phyloP scores from a whole-genome alignment of 2,797 vertebrate species.

The Myoxocephalus aenaeus region DNA sequence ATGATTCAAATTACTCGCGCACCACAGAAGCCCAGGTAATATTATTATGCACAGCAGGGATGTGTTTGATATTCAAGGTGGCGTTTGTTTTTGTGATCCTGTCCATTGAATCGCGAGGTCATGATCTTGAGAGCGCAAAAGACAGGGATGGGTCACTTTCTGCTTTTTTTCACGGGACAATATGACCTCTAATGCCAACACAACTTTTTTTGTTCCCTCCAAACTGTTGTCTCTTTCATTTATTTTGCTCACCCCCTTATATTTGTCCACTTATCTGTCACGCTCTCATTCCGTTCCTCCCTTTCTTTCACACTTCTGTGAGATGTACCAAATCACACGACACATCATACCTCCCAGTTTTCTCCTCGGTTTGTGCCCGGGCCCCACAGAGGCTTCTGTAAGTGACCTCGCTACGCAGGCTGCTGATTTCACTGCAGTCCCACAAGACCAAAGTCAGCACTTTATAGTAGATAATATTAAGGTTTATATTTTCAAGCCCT shows the following conservation, averaged over 20 bases:
- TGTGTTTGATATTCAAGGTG: conserved; percentile 62
- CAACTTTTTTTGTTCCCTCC: not conserved
- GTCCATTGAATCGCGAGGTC: conserved; percentile 30
- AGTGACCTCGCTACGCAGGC: conserved; percentile 30
- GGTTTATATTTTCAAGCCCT: not conserved
- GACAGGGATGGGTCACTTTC: conserved; percentile 11
- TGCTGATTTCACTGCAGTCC: conserved; percentile 23
- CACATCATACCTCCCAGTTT: not conserved
- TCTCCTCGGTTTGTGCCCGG: conserved; percentile 29
- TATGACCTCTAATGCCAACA: conserved; percentile 5
- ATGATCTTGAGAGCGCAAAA: not conserved
- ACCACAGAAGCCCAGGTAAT: conserved; percentile 27
- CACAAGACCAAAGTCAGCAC: conserved; percentile 23
- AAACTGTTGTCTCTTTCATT: not conserved
- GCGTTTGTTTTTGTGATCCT: conserved; percentile 35
- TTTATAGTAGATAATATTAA: conserved; percentile 19
- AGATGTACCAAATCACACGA: not conserved
- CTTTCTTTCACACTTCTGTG: not conserved
- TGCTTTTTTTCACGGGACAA: not conserved
- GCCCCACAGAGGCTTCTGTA: conserved; percentile 3
- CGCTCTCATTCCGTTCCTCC: too few relatives aligned
- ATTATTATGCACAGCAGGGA: conserved; percentile 44
- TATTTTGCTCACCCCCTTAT: too few relatives aligned
- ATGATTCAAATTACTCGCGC: conserved; percentile 45
- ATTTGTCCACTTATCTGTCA: not conserved